Percentiles rank a stretch among this genome's conserved stretches.
These are phyloP conservation scores for Heliconius hortense DNA, from an alignment of 2,888 invertebrate species.

Conservation along the genomic window DNA sequence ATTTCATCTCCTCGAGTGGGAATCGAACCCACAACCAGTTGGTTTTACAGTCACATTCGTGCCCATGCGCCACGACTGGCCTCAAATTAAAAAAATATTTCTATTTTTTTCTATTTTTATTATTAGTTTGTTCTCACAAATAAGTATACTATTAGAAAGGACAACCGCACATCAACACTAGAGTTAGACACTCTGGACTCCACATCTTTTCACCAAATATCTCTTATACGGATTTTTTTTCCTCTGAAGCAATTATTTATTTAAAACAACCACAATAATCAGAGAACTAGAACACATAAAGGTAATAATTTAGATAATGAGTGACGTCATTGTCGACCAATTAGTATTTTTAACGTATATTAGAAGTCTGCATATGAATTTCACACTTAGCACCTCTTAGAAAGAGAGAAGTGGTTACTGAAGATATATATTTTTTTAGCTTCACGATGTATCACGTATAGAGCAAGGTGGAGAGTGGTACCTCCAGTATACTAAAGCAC, in stretches of 20 bases:
- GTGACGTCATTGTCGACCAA: conserved; percentile 25
- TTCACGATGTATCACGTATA: not conserved
- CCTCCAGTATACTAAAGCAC: too few relatives aligned
- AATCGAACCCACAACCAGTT: too few relatives aligned
- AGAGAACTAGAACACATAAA: conserved; percentile 43
- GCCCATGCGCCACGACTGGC: too few relatives aligned
- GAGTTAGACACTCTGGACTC: not conserved
- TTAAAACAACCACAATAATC: conserved; percentile 25
- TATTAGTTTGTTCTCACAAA: too few relatives aligned
- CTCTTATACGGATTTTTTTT: too few relatives aligned
- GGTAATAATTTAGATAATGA: conserved; percentile 45
- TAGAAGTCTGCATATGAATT: not conserved
- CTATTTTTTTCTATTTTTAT: too few relatives aligned
- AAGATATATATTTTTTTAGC: not conserved
- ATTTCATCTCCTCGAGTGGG: too few relatives aligned
- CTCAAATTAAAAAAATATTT: too few relatives aligned
- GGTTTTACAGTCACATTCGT: too few relatives aligned
- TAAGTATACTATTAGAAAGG: too few relatives aligned
- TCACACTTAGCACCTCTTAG: not conserved
- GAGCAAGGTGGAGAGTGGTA: not conserved
- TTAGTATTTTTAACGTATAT: conserved; percentile 9
- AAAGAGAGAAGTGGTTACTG: not conserved
- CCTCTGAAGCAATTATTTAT: too few relatives aligned
- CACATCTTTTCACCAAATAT: too few relatives aligned
- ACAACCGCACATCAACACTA: not conserved